Base-by-base conservation (phyloP, 2,888 invertebrate genomes). In the Gandaritis pyraliata region DNA sequence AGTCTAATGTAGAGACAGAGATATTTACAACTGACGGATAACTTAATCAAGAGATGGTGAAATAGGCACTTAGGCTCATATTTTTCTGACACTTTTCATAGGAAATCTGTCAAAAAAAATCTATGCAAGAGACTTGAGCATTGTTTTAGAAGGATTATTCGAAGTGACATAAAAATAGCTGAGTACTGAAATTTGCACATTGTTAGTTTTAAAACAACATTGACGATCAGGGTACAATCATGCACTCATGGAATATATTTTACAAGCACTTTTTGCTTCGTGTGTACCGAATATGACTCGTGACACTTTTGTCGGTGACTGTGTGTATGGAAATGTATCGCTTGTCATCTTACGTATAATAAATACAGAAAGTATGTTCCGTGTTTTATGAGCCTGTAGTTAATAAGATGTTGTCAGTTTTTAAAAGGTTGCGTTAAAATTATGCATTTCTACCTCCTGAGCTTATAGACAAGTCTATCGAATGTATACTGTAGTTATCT, bases 341-440 rank as follows among this genome's bases (percentile, higher is more conserved):
- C 43, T 43, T 43, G 16, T 43, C 41, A 41, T 41, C 41, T 15
- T 39, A 39, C 2, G 41, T 11, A 29, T 41, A 7, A 5, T 29
- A 41, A 10, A 23, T 15, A 30, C 29, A 16, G 33, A 30, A 36
- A 49, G 12, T 36, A 38, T 78, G 80, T 82, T 85, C 1, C 77
- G 77, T 85, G 81, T 84, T 80, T 80, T 86, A 77, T 73, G 80
- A 79, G 77, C 79, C 77, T 72, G 71, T 75, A 74, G 67, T 82
- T 80, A 49, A 76, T 84, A 78, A 78, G 80, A 78, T 80, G 81
- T 83, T 83, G 81, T 80, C 78, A 80, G 79, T 78, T 77, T 74
- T 74, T 61, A 60, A 59, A 74, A 41, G 13, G 7, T 8, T 8
- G 7, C 41, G 6, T 7, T 13, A 13, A 41, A 8, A 41, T 15